phyloP scores from a whole-genome alignment of 2,888 invertebrate species.

The Physocephala rufipes region DNA sequence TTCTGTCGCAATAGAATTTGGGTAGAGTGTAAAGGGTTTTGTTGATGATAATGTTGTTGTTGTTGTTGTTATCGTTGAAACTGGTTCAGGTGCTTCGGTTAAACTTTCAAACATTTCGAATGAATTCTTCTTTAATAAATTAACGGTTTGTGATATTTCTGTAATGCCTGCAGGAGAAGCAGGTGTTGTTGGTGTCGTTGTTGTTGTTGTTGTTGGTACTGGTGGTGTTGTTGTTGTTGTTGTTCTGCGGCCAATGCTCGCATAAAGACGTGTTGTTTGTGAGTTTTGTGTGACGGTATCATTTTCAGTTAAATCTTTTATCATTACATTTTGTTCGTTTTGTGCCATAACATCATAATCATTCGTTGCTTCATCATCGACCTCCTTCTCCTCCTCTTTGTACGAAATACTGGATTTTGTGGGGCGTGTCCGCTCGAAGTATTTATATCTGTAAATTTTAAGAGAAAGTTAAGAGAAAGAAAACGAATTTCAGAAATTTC shows the following conservation, averaged over 20 bases:
- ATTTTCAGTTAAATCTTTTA: constrained; percentile 58
- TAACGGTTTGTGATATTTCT: constrained; percentile 50
- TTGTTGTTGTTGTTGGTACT: constrained; percentile 49
- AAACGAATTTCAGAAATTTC: too few species aligned
- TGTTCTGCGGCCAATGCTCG: constrained; percentile 62
- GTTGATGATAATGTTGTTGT: constrained; percentile 46
- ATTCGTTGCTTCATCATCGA: constrained; percentile 49
- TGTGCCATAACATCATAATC: constrained; percentile 49
- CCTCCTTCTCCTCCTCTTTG: constrained; percentile 39
- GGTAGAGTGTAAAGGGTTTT: constrained; percentile 47
- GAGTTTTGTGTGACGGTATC: constrained; percentile 55
- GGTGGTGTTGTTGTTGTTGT: constrained; percentile 52
- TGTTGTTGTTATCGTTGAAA: constrained; percentile 50
- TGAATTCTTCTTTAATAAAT: constrained; percentile 44
- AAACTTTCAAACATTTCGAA: constrained; percentile 46
- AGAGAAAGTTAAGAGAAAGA: neutral
- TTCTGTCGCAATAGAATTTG: constrained; percentile 18
- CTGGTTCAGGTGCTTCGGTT: constrained; percentile 59
- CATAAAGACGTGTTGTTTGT: constrained; percentile 59
- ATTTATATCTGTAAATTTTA: constrained; percentile 56
- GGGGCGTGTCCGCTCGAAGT: constrained; percentile 59
- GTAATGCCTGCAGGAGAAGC: constrained; percentile 48
- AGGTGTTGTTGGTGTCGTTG: constrained; percentile 50
- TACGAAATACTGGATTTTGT: constrained; percentile 48
- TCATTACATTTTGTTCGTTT: constrained; percentile 60